phyloP scores from a whole-genome alignment of 2,888 invertebrate genomes.

The Sturmia bella region DNA sequence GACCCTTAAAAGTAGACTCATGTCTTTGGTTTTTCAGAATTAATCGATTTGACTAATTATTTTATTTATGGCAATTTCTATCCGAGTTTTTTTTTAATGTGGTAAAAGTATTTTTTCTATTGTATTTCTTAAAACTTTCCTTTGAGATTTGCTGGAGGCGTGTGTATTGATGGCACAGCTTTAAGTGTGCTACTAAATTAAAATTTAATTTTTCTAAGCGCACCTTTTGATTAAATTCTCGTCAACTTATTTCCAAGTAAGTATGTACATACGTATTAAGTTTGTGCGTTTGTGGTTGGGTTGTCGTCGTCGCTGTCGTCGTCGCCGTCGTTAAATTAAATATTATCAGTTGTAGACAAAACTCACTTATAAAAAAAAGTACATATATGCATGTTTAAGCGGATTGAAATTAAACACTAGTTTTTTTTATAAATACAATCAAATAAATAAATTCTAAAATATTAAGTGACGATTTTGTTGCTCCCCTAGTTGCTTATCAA shows the following conservation, averaged over 20 bases:
- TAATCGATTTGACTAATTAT: constrained; percentile 7
- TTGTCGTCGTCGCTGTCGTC: no score
- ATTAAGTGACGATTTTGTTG: constrained; percentile 15
- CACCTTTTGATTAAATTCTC: constrained; percentile 33
- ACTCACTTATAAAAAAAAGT: constrained; percentile 17
- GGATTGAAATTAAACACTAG: constrained; percentile 67
- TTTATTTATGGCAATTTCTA: constrained; percentile 1
- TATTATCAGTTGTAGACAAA: constrained; percentile 50
- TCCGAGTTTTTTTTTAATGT: not conserved
- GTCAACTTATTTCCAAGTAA: constrained; percentile 14
- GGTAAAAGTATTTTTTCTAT: not conserved
- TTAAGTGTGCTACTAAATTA: constrained; percentile 49
- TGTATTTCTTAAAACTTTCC: constrained; percentile 7
- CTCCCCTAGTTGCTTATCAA: constrained; percentile 7
- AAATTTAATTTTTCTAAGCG: constrained; percentile 40
- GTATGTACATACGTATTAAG: no score
- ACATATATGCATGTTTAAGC: constrained; percentile 72
- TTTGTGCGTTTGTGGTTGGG: constrained; percentile 14
- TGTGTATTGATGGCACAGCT: constrained; percentile 32
- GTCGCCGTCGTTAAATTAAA: constrained; percentile 13
- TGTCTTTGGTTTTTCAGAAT: constrained; percentile 33
- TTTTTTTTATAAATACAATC: not conserved
- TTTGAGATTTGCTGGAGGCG: constrained; percentile 19
- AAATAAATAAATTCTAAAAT: not conserved
- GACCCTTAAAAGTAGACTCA: constrained; percentile 75